These are phyloP conservation scores for Acronicta alni DNA, from an alignment of 2,888 invertebrate species.

Conservation along the genomic window DNA sequence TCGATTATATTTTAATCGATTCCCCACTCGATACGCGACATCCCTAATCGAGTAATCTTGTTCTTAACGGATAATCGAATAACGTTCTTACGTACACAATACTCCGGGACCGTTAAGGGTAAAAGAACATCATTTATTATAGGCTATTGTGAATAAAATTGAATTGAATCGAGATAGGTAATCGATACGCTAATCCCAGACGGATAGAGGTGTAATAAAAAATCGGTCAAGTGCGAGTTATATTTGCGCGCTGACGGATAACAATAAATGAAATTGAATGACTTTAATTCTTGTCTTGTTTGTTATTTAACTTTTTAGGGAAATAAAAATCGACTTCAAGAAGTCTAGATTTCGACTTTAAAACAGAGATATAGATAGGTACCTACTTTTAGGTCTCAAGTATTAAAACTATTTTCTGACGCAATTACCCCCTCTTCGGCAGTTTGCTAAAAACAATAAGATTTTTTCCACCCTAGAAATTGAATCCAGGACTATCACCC, in stretches of 20 bases:
- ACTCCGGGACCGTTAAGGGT: constrained; percentile 12
- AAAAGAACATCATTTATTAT: constrained; percentile 33
- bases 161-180: constrained; percentile 23
- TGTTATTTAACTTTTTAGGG: too few species aligned
- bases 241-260: too few species aligned
- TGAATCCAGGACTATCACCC: neutral
- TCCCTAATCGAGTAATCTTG: constrained; percentile 16
- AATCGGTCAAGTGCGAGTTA: neutral
- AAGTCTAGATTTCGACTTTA: too few species aligned
- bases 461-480: neutral
- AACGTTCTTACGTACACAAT: constrained; percentile 22
- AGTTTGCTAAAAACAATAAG: too few species aligned
- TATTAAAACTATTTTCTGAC: too few species aligned
- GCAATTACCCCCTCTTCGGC: too few species aligned
- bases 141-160: constrained; percentile 19
- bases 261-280: too few species aligned
- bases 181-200: constrained; percentile 5
- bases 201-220: neutral
- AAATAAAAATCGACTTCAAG: too few species aligned
- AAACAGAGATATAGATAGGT: too few species aligned
- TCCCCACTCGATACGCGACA: constrained; percentile 14
- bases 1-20: constrained; percentile 20
- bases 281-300: too few species aligned
- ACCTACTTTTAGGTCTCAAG: too few species aligned
- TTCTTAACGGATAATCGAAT: constrained; percentile 6